Percentiles rank a stretch among this genome's conserved stretches.
These are phyloP conservation scores for Acropternis orthonyx DNA, from an alignment of 2,797 vertebrate genomes.

Conservation along the genomic window DNA sequence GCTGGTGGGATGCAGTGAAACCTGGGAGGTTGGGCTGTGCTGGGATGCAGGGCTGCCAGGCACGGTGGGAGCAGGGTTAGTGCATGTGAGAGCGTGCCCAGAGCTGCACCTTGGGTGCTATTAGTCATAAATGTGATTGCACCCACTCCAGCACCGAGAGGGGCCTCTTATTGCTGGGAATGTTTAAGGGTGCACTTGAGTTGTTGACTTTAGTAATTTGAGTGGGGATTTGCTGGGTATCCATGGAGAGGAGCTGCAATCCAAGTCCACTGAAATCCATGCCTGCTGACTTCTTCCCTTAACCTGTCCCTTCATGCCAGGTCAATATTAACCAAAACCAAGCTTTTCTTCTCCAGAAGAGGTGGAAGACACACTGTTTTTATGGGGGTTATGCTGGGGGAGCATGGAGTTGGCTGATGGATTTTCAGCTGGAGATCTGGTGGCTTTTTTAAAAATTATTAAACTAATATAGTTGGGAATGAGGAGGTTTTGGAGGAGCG, in stretches of 20 bases:
- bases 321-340: neutral
- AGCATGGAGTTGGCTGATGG: rapidly evolving
- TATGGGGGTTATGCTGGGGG: neutral
- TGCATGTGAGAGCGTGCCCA: neutral
- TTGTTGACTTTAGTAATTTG: neutral
- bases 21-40: neutral
- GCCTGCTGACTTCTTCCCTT: neutral
- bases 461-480: neutral
- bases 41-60: neutral
- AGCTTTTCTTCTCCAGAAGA: neutral
- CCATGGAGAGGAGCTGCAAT: neutral
- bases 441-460: neutral
- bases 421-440: neutral
- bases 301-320: neutral
- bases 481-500: neutral
- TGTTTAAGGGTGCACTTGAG: neutral
- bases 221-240: neutral
- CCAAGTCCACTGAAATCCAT: neutral
- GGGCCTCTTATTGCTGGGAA: neutral
- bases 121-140: neutral
- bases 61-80: neutral
- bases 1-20: neutral
- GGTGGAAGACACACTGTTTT: rapidly evolving
- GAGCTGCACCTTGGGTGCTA: neutral
- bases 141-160: neutral